phyloP scores from a whole-genome alignment of 37 sponge, comb jelly and placozoan genomes.

The Ephydatia muelleri region DNA sequence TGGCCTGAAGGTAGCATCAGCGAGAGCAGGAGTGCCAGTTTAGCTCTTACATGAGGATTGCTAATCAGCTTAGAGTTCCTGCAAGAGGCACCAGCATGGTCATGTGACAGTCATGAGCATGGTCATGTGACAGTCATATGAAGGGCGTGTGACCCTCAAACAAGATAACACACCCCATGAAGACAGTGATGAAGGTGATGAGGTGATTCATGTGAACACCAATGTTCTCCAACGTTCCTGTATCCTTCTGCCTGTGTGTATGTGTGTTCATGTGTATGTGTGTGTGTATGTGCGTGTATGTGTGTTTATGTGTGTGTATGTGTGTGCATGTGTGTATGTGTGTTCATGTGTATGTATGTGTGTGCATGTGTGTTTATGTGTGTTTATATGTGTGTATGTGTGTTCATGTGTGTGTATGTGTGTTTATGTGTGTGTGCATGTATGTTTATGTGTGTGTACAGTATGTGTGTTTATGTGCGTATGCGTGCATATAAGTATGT shows the following conservation, averaged over 20 bases:
- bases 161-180: conserved; percentile 38
- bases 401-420: too few relatives aligned
- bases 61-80: conserved; percentile 50
- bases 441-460: too few relatives aligned
- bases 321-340: too few relatives aligned
- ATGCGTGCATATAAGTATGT: too few relatives aligned
- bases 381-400: too few relatives aligned
- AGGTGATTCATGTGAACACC: conserved; percentile 17
- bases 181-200: conserved; percentile 54
- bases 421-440: too few relatives aligned
- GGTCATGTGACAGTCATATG: not conserved
- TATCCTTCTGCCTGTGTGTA: conserved; percentile 31
- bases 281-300: too few relatives aligned
- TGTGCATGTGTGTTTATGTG: too few relatives aligned
- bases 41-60: conserved; percentile 88
- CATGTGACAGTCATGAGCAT: not conserved
- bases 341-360: too few relatives aligned
- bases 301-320: too few relatives aligned
- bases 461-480: too few relatives aligned
- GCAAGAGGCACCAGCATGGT: not conserved
- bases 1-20: conserved; percentile 41
- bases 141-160: conserved; percentile 7
- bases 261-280: too few relatives aligned
- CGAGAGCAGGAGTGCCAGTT: conserved; percentile 61
- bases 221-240: not conserved